Conservation (phyloP, 2,888 invertebrate genomes). For the Carpatolechia fugitivella region DNA sequence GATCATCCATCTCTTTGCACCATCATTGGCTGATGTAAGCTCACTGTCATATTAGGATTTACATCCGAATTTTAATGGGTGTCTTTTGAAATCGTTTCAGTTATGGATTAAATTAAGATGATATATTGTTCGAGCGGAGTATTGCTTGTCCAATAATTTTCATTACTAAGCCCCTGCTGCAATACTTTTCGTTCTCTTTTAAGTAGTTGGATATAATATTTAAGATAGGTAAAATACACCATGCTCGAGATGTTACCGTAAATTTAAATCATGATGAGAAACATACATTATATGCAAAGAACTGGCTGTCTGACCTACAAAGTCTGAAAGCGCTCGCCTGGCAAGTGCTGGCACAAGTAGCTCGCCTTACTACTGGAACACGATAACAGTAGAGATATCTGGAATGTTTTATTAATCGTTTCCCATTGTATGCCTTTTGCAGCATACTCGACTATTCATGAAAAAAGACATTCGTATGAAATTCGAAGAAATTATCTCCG, state of each 20-base stretch:
- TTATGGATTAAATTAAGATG: background rate
- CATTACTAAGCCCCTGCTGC: background rate
- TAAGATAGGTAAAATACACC: background rate
- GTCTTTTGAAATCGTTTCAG: constrained; percentile 3
- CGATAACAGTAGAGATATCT: constrained; percentile 39
- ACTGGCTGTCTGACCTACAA: constrained; percentile 61
- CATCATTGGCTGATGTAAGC: constrained; percentile 3
- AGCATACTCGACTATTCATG: constrained; percentile 45
- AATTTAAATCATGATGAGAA: background rate
- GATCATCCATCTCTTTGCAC: constrained; percentile 24
- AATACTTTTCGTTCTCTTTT: background rate
- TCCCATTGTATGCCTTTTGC: constrained; percentile 53
- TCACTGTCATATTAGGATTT: background rate
- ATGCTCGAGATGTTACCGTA: background rate
- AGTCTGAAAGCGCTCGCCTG: constrained; percentile 34
- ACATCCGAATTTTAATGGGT: background rate
- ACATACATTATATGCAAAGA: constrained; percentile 44
- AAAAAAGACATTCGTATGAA: constrained; percentile 27
- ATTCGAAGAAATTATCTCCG: constrained; percentile 7
- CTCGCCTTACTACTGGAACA: constrained; percentile 22
- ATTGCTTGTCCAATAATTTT: background rate
- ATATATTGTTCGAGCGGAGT: background rate
- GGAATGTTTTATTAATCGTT: constrained; percentile 63
- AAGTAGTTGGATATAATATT: no score
- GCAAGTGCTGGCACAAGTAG: constrained; percentile 25